Evolutionary conservation across 2,113 vertebrate species (phyloP).

Genomic region (Oryzias curvinotus): DNA sequence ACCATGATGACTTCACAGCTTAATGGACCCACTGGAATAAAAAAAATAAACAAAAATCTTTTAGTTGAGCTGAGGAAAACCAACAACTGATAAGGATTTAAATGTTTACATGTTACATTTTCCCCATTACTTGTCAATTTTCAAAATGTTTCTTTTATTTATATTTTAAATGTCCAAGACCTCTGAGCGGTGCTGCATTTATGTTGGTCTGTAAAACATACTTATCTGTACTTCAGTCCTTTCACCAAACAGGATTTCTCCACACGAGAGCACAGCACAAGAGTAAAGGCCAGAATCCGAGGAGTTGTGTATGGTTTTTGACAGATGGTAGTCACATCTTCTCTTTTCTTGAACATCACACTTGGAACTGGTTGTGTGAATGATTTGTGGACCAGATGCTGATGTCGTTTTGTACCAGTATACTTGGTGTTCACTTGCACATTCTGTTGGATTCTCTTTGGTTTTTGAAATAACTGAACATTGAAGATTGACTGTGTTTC

Average conservation of each 20-base stretch:
- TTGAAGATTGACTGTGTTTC: conserved; percentile 25
- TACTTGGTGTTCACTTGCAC: conserved; percentile 21
- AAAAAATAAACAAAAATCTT: too few species aligned
- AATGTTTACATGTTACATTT: too few species aligned
- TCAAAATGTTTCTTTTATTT: too few species aligned
- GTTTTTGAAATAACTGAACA: conserved; percentile 46
- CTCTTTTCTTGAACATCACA: neutral
- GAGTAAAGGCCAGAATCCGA: conserved; percentile 55
- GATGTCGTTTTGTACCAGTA: conserved; percentile 47
- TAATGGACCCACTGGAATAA: too few species aligned
- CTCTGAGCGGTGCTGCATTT: too few species aligned
- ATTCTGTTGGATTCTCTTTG: conserved; percentile 4
- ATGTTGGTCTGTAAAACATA: neutral
- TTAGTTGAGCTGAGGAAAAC: too few species aligned
- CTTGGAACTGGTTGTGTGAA: conserved; percentile 18
- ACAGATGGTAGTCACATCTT: conserved; percentile 47
- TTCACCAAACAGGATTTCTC: conserved; percentile 46
- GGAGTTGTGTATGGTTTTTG: conserved; percentile 24
- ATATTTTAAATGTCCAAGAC: too few species aligned
- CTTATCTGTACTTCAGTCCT: conserved; percentile 42
- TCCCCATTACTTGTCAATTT: too few species aligned
- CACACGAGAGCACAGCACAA: conserved; percentile 54
- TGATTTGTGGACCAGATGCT: neutral
- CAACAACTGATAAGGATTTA: too few species aligned
- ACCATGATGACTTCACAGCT: too few species aligned